A percentile compares a stretch with the other conserved stretches of the same genome.
Evolutionary conservation across 2,888 invertebrate species (phyloP).

Genomic region (Romanomermis culicivorax): DNA sequence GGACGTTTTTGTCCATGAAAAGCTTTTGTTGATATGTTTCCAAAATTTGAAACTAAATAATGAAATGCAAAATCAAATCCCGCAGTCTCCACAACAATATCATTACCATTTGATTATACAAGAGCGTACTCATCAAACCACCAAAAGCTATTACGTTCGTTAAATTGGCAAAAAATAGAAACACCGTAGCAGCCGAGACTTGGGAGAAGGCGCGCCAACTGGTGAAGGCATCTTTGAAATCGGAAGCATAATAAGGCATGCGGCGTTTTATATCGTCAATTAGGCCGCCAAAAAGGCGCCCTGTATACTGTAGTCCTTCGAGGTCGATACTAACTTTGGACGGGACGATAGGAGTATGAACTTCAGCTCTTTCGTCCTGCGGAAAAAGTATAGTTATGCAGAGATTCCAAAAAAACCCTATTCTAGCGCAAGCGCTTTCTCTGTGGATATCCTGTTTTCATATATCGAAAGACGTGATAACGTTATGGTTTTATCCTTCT

Average conservation of each 20-base stretch:
- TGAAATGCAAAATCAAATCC: too few species aligned
- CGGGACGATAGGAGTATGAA: not conserved
- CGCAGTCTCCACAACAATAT: too few species aligned
- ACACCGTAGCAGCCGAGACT: constrained; percentile 29
- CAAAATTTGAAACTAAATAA: too few species aligned
- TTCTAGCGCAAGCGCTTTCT: too few species aligned
- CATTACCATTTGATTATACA: constrained; percentile 32
- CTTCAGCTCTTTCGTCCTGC: not conserved
- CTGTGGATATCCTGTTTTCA: too few species aligned
- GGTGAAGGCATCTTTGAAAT: constrained; percentile 29
- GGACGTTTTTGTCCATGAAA: too few species aligned
- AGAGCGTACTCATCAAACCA: constrained; percentile 30
- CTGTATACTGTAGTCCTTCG: constrained; percentile 3
- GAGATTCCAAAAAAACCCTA: not conserved
- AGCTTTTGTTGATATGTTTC: too few species aligned
- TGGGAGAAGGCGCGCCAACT: constrained; percentile 25
- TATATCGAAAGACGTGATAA: too few species aligned
- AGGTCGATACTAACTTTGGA: not conserved
- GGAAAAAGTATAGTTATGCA: not conserved
- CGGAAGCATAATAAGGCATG: constrained; percentile 28
- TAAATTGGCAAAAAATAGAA: constrained; percentile 30
- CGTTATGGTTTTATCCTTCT: too few species aligned
- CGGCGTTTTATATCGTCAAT: constrained; percentile 30
- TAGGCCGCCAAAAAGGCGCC: constrained; percentile 32
- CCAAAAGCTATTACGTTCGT: constrained; percentile 33